These are phyloP conservation scores for Nysson spinosus DNA, from an alignment of 2,888 invertebrate genomes.

Conservation along the genomic window DNA sequence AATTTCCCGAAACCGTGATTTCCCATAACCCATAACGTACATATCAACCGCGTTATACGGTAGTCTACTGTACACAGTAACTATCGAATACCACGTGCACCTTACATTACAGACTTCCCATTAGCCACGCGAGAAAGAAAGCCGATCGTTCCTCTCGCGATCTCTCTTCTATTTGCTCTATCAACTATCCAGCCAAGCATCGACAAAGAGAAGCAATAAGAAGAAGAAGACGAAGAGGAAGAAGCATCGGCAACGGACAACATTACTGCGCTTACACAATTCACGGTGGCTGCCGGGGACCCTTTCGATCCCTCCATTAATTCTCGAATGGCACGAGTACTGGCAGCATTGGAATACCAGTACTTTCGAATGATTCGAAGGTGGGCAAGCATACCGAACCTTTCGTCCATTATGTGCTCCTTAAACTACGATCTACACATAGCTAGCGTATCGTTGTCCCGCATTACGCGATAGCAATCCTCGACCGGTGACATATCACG, in stretches of 20 bases:
- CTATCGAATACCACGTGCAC: conserved; percentile 14
- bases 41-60: too few species aligned
- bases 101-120: conserved; percentile 18
- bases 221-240: conserved; percentile 14
- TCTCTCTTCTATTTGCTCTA: conserved; percentile 25
- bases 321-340: conserved; percentile 19
- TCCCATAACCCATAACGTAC: too few species aligned
- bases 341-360: conserved; percentile 11
- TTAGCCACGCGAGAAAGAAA: conserved; percentile 27
- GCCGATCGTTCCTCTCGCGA: conserved; percentile 16
- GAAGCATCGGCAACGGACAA: too few species aligned
- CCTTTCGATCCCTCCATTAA: conserved; percentile 36
- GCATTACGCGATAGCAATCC: not conserved
- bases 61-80: not conserved
- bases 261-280: conserved; percentile 37
- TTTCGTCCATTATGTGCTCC: conserved; percentile 25
- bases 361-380: conserved; percentile 30
- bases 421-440: conserved; percentile 14
- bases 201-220: conserved; percentile 1
- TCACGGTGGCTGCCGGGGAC: conserved; percentile 10
- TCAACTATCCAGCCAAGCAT: conserved; percentile 18
- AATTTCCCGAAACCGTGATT: too few species aligned
- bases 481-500: conserved; percentile 30
- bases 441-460: conserved; percentile 5
- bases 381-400: conserved; percentile 5